phyloP scores from a whole-genome alignment of 2,888 invertebrate genomes.

The Machimus rusticus region DNA sequence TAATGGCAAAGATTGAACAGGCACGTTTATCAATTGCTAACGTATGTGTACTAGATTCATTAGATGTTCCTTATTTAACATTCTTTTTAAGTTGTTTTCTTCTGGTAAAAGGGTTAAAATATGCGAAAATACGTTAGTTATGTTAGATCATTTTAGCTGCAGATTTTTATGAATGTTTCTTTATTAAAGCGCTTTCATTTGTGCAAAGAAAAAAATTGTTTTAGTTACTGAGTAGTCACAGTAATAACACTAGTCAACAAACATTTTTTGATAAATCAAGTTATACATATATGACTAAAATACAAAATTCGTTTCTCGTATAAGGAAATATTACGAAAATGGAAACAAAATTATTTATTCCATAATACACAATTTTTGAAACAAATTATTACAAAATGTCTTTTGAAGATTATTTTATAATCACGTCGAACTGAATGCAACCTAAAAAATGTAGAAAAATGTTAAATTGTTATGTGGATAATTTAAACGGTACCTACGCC shows the following conservation, averaged over 20 bases:
- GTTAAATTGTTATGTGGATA: too few relatives aligned
- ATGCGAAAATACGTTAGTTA: neutral
- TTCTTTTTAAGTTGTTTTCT: neutral
- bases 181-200: neutral
- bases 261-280: neutral
- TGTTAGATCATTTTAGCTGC: neutral
- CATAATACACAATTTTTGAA: too few relatives aligned
- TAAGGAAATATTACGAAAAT: too few relatives aligned
- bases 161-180: neutral
- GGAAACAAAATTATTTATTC: too few relatives aligned
- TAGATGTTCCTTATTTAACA: slow-evolving; percentile 30
- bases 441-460: too few relatives aligned
- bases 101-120: neutral
- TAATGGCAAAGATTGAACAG: slow-evolving; percentile 95
- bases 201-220: neutral
- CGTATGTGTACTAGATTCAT: slow-evolving; percentile 56
- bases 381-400: too few relatives aligned
- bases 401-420: too few relatives aligned
- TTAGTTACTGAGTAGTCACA: neutral
- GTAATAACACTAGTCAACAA: neutral
- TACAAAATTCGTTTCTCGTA: too few relatives aligned
- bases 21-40: slow-evolving; percentile 58
- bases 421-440: too few relatives aligned
- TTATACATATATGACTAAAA: too few relatives aligned
- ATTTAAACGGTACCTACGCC: too few relatives aligned